These are phyloP conservation scores for Pseudococcus jackbeardsleyi DNA, from an alignment of 2,888 invertebrate genomes.

Conservation along the genomic window DNA sequence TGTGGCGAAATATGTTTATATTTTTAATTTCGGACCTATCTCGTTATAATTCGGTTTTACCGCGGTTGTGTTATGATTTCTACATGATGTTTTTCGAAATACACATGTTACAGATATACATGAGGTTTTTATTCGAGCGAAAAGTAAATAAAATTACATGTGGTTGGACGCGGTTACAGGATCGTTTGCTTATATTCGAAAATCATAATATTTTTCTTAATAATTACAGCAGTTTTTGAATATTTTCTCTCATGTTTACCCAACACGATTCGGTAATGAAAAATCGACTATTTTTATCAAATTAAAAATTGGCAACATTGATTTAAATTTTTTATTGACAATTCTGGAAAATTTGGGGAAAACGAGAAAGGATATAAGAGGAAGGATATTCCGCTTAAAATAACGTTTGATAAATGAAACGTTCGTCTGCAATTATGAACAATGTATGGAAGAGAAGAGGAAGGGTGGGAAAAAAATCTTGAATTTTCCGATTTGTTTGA, in stretches of 20 bases:
- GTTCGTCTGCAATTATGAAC: no score
- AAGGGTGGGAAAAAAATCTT: no score
- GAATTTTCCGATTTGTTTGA: no score
- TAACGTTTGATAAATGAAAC: no score
- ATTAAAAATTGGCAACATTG: no score
- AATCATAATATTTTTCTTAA: not conserved
- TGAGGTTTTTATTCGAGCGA: not conserved
- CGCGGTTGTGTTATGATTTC: not conserved
- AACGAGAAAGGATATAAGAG: no score
- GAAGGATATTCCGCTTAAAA: no score
- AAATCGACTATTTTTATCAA: no score
- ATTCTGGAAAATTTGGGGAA: no score
- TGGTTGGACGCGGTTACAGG: not conserved
- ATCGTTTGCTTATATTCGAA: not conserved
- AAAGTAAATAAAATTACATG: not conserved
- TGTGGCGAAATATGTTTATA: not conserved
- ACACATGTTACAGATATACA: not conserved
- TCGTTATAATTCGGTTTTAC: slow-evolving; percentile 12
- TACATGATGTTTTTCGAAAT: not conserved
- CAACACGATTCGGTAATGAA: not conserved
- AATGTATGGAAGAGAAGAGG: no score
- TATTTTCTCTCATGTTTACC: not conserved
- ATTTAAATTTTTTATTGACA: no score
- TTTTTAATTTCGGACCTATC: not conserved
- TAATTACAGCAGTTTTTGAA: not conserved